phyloP scores from a whole-genome alignment of 2,797 vertebrate genomes.

The Gambusia yucatana region DNA sequence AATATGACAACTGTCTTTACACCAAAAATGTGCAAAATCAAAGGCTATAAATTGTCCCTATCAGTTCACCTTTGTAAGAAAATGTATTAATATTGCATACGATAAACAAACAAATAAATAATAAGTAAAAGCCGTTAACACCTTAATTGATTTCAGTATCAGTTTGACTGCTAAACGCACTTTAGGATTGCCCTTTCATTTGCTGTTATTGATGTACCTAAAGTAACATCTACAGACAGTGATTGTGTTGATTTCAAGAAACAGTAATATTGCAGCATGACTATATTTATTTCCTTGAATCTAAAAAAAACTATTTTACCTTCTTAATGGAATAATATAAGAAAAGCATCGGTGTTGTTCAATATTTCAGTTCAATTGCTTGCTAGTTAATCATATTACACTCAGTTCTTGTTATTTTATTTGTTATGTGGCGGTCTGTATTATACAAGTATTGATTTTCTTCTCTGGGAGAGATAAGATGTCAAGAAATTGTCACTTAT shows the following conservation, averaged over 20 bases:
- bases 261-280: conserved; percentile 13
- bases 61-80: background rate
- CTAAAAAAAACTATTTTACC: conserved; percentile 4
- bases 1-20: conserved; percentile 7
- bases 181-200: conserved; percentile 22
- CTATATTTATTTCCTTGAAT: background rate
- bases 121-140: background rate
- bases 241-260: conserved; percentile 40
- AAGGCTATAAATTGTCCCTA: background rate
- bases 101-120: background rate
- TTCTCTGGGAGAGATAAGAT: conserved; percentile 32
- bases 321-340: conserved; percentile 33
- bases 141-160: background rate
- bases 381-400: conserved; percentile 8
- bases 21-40: background rate
- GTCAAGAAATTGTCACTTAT: conserved; percentile 30
- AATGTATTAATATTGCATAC: background rate
- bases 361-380: conserved; percentile 15
- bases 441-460: conserved; percentile 48
- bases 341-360: conserved; percentile 23
- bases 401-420: conserved; percentile 27
- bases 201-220: conserved; percentile 26
- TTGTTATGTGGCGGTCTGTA: conserved; percentile 24
- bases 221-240: conserved; percentile 39
- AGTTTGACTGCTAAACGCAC: conserved; percentile 19